These are phyloP conservation scores for Spodoptera littoralis DNA, from an alignment of 2,888 invertebrate species.

Conservation along the genomic window DNA sequence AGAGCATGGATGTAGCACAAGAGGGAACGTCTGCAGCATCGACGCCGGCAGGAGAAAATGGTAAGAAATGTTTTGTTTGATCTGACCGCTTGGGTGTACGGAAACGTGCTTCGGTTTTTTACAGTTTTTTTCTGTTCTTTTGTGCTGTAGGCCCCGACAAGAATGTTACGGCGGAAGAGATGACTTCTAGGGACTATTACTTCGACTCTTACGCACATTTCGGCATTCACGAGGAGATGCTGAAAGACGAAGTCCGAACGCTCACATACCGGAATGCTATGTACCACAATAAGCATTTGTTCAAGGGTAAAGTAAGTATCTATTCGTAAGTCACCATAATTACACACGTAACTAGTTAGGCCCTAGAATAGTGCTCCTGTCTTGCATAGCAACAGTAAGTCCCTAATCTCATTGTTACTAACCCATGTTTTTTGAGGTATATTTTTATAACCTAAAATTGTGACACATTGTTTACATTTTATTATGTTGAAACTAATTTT, in stretches of 20 bases:
- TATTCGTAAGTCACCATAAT: background rate
- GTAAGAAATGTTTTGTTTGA: constrained; percentile 68
- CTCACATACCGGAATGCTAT: constrained; percentile 99
- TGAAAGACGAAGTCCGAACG: constrained; percentile 99
- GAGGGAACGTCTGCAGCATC: constrained; percentile 81
- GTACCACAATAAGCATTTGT: constrained; percentile 99
- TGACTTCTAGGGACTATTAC: constrained; percentile 99
- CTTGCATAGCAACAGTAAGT: background rate
- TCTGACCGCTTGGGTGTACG: constrained; percentile 63
- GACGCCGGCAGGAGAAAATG: constrained; percentile 83
- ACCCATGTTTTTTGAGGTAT: constrained; percentile 12
- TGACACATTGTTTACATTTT: constrained; percentile 31
- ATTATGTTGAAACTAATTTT: background rate
- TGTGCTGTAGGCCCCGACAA: constrained; percentile 80
- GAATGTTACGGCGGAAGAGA: constrained; percentile 95
- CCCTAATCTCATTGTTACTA: constrained; percentile 37
- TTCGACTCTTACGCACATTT: constrained; percentile 99
- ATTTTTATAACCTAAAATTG: constrained; percentile 47
- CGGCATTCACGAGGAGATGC: constrained; percentile 99
- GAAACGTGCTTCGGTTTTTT: constrained; percentile 81
- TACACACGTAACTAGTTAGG: background rate
- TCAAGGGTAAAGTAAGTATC: constrained; percentile 93
- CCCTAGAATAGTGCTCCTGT: background rate
- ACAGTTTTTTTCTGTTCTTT: constrained; percentile 51
- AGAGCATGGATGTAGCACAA: constrained; percentile 86